phyloP scores from a whole-genome alignment of 2,113 vertebrate species.

The Mustelus asterias region DNA sequence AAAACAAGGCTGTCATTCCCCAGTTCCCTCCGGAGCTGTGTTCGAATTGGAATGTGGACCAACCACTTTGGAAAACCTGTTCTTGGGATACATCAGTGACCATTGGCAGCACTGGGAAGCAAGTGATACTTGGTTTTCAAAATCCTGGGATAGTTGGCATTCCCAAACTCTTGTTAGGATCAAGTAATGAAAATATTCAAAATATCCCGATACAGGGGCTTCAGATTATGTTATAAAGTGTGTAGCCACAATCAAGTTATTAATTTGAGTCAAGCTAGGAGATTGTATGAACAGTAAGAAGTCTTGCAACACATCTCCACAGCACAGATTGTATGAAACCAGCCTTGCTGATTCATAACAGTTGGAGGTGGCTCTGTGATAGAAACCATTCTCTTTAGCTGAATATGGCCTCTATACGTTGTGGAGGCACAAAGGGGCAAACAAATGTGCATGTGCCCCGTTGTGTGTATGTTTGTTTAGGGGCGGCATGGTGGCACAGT shows the following conservation, averaged over 20 bases:
- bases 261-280: neutral
- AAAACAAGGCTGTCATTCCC: neutral
- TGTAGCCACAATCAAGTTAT: neutral
- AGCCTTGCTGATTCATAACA: neutral
- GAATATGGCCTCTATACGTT: neutral
- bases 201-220: neutral
- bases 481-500: too few species aligned
- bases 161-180: neutral
- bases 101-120: neutral
- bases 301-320: too few species aligned
- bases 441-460: neutral
- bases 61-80: slow-evolving; percentile 25
- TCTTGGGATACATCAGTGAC: neutral
- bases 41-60: neutral
- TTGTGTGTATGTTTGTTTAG: neutral
- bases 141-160: neutral
- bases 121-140: neutral
- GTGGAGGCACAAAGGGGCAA: neutral
- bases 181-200: neutral
- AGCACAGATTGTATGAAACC: neutral
- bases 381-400: neutral
- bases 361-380: neutral
- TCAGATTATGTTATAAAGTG: neutral
- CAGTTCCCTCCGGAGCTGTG: neutral
- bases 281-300: neutral